Percentiles rank a stretch among this genome's conserved stretches.
These are phyloP conservation scores for Bucco capensis DNA, from an alignment of 2,113 vertebrate genomes.

Conservation along the genomic window DNA sequence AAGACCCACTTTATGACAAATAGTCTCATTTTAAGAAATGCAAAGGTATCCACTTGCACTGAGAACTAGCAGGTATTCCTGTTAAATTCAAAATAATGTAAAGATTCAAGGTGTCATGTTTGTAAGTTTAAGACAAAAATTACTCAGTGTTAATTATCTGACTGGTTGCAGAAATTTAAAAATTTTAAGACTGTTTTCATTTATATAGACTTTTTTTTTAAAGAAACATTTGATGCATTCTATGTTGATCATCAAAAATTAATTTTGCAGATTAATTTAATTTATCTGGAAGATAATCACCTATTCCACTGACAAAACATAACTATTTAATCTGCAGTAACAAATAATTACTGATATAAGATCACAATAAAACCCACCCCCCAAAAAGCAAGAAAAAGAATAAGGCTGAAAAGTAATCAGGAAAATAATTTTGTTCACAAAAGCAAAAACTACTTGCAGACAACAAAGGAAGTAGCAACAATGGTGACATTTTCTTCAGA, in stretches of 20 bases:
- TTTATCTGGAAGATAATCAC: slow-evolving; percentile 22
- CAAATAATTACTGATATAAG: background rate
- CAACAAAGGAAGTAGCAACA: slow-evolving; percentile 15
- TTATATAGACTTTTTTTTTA: background rate
- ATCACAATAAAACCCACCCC: background rate
- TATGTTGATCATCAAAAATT: background rate
- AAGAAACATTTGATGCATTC: background rate
- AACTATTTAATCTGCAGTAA: slow-evolving; percentile 13
- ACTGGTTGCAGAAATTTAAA: background rate
- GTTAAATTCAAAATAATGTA: background rate
- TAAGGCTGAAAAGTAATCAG: background rate
- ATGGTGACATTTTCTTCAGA: background rate
- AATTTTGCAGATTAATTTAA: background rate
- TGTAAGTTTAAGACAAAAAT: background rate
- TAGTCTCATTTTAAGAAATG: background rate
- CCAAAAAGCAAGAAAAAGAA: background rate
- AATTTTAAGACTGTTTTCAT: background rate
- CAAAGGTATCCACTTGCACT: background rate
- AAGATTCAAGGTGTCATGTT: background rate
- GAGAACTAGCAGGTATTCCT: background rate
- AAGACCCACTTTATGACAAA: background rate
- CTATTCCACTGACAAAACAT: background rate
- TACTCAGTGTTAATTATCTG: background rate
- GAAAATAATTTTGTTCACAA: slow-evolving; percentile 19
- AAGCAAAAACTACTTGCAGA: background rate